Conservation (phyloP, 2,797 vertebrate species). For the Muscicapa comitata region DNA sequence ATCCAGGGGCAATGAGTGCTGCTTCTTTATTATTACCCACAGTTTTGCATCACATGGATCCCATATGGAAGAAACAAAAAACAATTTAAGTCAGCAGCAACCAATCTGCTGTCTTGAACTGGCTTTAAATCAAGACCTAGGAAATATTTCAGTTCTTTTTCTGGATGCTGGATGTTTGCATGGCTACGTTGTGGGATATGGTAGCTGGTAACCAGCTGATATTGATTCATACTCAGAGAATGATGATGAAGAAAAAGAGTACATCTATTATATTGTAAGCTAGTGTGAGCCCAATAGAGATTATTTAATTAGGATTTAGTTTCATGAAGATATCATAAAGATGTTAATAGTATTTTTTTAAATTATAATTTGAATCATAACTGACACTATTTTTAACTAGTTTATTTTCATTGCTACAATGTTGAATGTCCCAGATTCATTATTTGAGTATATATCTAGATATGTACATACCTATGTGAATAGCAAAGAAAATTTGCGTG, state of each 20-base stretch:
- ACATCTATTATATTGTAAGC: conserved; percentile 69
- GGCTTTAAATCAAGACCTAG: background rate
- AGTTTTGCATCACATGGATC: conserved; percentile 32
- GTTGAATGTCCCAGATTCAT: conserved; percentile 69
- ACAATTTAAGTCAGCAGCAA: background rate
- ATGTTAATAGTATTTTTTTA: conserved; percentile 81
- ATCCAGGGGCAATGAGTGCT: conserved; percentile 56
- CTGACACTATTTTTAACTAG: conserved; percentile 76
- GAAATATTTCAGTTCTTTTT: conserved; percentile 52
- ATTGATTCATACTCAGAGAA: conserved; percentile 65
- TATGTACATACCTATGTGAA: conserved; percentile 71
- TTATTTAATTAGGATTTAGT: conserved; percentile 74
- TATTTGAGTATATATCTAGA: conserved; percentile 64
- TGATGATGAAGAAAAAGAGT: conserved; percentile 49
- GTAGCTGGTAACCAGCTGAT: conserved; percentile 83
- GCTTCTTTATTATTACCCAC: conserved; percentile 47
- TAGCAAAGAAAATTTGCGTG: conserved; percentile 55
- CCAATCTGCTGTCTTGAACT: background rate
- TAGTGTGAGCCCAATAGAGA: conserved; percentile 71
- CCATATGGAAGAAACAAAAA: conserved; percentile 12
- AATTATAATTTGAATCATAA: conserved; percentile 78
- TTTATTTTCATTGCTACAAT: conserved; percentile 76
- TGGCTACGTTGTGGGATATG: conserved; percentile 61
- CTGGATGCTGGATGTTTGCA: conserved; percentile 48
- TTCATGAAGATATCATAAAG: conserved; percentile 77